These are phyloP conservation scores for Tapera naevia DNA, from an alignment of 2,797 vertebrate species.

Conservation along the genomic window DNA sequence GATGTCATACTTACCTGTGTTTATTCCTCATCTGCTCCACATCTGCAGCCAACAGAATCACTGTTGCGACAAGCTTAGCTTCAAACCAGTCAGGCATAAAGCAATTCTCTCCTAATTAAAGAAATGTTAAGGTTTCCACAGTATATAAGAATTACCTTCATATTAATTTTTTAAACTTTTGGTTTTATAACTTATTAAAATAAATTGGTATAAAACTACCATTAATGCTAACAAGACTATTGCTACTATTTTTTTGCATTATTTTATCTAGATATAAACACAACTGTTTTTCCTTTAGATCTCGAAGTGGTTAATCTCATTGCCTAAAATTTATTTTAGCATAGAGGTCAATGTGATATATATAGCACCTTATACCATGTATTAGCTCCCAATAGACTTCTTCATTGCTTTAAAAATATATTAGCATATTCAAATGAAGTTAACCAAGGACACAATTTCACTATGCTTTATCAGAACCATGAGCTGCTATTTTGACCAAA, in stretches of 20 bases:
- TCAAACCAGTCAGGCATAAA: slow-evolving; percentile 83
- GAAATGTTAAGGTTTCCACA: slow-evolving; percentile 48
- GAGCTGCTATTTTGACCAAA: not conserved
- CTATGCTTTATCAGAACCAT: not conserved
- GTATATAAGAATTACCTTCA: not conserved
- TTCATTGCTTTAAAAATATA: not conserved
- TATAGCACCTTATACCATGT: fast-evolving
- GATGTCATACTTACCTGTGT: slow-evolving; percentile 56
- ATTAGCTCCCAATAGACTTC: not conserved
- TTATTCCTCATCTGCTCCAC: slow-evolving; percentile 75
- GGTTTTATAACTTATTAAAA: not conserved
- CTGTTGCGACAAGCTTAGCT: slow-evolving; percentile 83
- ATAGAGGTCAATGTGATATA: too few species aligned
- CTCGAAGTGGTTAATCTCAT: not conserved
- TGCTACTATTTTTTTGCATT: not conserved
- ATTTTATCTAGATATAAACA: not conserved
- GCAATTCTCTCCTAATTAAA: slow-evolving; percentile 66
- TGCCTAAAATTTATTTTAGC: too few species aligned
- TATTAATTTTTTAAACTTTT: not conserved
- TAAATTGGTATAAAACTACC: not conserved
- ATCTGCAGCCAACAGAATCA: slow-evolving; percentile 87
- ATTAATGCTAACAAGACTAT: not conserved
- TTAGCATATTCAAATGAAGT: not conserved
- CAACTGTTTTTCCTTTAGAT: not conserved
- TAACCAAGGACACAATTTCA: not conserved